Evolutionary conservation across 2,113 vertebrate species (phyloP), one percentile per base, ranked within the genome.

Genomic region (Megaleporinus macrocephalus): DNA sequence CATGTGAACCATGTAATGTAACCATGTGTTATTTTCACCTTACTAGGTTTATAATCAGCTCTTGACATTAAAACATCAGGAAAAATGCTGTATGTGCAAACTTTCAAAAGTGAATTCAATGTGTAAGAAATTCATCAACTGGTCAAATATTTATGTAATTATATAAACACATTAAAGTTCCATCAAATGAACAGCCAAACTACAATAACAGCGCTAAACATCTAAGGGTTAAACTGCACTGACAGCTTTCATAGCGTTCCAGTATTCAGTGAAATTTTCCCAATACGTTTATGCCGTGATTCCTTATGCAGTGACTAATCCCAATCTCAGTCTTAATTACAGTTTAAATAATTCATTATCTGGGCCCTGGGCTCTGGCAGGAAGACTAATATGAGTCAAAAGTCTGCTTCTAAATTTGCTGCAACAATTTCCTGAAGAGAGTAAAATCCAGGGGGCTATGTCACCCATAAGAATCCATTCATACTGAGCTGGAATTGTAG

Each of bases 281-380:
- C 73, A 80, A 55, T 68, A 73, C 74, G 30, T 81, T 72, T 61
- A 72, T 83, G 83, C 78, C 44, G 87, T 86, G 81, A 84, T 90
- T 91, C 88, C 71, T 90, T 84, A 89, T 93, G 91, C 92, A 91
- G 90, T 82, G 90, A 88, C 83, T 91, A 90, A 92, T 93, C 90
- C 90, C 76, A 90, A 87, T 92, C 92, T 89, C 83, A 83, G 85
- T 88, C 90, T 83, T 89, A 93, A 94, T 94, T 94, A 91, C 93
- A 93, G 70, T 92, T 90, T 94, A 91, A 87, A 95, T 95, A 93
- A 94, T 95, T 94, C 90, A 95, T 94, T 90, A 92, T 89, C 90
- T 86, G 86, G 89, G 91, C 83, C 88, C 86, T 80, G 84, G 88
- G 83, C 75, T 79, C 78, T 85, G 86, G 85, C 86, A 81, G 81